Conservation (phyloP, 2,888 invertebrate species). For the Lysandra coridon region DNA sequence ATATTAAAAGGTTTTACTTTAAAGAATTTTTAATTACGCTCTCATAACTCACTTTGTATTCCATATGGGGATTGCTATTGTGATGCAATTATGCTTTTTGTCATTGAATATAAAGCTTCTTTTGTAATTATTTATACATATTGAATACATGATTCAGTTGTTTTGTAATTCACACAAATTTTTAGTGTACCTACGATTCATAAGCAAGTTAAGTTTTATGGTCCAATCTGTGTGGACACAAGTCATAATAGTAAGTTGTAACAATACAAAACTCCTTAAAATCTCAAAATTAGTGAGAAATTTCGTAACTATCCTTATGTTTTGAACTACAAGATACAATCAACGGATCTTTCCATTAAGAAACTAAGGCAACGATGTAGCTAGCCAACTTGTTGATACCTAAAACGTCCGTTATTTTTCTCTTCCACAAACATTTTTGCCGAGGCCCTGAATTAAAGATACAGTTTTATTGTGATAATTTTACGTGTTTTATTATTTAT, state of each 20-base stretch:
- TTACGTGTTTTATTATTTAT: constrained; percentile 15
- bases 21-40: constrained; percentile 12
- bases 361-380: background rate
- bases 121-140: background rate
- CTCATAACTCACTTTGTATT: constrained; percentile 3
- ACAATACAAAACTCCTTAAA: background rate
- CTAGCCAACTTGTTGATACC: background rate
- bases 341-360: no score
- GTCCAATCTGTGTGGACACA: background rate
- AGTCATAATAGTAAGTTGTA: background rate
- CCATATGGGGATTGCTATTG: constrained; percentile 3
- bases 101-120: background rate
- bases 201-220: background rate
- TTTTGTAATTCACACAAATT: background rate
- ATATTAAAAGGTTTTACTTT: constrained; percentile 28
- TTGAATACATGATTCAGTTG: background rate
- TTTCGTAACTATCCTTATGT: no score
- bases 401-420: background rate
- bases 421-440: background rate
- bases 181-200: no score
- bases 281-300: background rate
- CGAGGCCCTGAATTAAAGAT: constrained; percentile 5
- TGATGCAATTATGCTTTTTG: constrained; percentile 4
- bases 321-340: background rate
- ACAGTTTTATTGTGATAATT: constrained; percentile 18